Evolutionary conservation across 2,888 invertebrate species (phyloP).

Genomic region (Archips xylosteana): DNA sequence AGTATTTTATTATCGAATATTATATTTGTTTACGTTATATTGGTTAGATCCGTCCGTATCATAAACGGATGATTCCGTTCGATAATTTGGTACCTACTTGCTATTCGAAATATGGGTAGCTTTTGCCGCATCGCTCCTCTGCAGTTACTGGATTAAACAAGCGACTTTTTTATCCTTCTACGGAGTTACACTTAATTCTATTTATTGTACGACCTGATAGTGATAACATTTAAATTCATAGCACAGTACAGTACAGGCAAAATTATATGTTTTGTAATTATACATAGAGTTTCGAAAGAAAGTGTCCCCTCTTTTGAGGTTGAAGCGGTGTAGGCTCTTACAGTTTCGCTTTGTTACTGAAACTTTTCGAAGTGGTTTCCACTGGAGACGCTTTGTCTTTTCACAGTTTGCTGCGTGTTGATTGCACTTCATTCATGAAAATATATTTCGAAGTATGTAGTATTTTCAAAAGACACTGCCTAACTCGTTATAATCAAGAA

Average conservation of each 20-base stretch:
- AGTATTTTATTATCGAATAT: conserved; percentile 25
- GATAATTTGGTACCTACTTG: neutral
- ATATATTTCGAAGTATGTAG: neutral
- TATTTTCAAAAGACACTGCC: neutral
- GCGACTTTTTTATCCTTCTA: neutral
- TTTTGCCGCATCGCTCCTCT: neutral
- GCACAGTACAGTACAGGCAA: neutral
- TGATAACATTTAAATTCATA: neutral
- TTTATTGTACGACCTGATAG: too few relatives aligned
- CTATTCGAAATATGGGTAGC: neutral
- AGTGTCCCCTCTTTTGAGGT: conserved; percentile 27
- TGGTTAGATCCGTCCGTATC: conserved; percentile 1
- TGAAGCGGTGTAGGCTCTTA: conserved; percentile 35
- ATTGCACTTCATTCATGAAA: conserved; percentile 14
- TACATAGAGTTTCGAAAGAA: conserved; percentile 13
- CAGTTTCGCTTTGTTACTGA: conserved; percentile 43
- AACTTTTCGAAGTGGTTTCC: conserved; percentile 48
- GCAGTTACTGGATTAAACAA: too few relatives aligned
- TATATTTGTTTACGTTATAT: conserved; percentile 23
- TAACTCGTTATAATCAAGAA: neutral
- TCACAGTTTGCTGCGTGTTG: conserved; percentile 37
- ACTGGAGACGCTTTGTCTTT: conserved; percentile 48
- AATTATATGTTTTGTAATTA: conserved; percentile 11
- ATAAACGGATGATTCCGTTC: neutral
- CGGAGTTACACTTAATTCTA: too few relatives aligned